Evolutionary conservation across 1,140 invertebrate species (phyloP).

Genomic region (Caerostris extrusa): DNA sequence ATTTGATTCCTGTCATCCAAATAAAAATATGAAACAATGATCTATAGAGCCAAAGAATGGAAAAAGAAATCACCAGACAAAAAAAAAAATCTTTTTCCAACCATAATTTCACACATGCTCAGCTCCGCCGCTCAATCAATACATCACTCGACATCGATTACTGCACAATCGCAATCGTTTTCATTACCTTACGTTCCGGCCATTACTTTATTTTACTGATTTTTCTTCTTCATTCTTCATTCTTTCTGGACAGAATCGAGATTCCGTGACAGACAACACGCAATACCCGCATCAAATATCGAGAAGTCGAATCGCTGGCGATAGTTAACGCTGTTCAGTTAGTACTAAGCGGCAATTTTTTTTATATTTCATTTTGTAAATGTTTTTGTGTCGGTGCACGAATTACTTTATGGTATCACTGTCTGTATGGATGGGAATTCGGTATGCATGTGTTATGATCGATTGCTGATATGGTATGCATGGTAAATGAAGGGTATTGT

Average conservation of each 20-base stretch:
- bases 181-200: constrained; percentile 29
- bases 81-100: neutral
- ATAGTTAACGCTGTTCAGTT: constrained; percentile 39
- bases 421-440: neutral
- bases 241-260: neutral
- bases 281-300: constrained; percentile 37
- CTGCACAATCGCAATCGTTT: constrained; percentile 63
- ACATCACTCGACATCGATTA: constrained; percentile 50
- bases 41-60: too few relatives aligned
- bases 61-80: neutral
- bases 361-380: too few relatives aligned
- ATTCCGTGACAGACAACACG: constrained; percentile 54
- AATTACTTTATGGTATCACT: neutral
- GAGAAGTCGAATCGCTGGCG: neutral
- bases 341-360: neutral
- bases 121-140: constrained; percentile 23
- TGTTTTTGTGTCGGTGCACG: neutral
- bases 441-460: neutral
- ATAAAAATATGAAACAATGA: too few relatives aligned
- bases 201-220: constrained; percentile 27
- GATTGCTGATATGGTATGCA: neutral
- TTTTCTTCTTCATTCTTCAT: neutral
- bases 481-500: neutral
- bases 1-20: too few relatives aligned
- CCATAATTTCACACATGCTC: constrained; percentile 25